Conservation (phyloP, 1,140 invertebrate genomes). For the Linepithema humile region DNA sequence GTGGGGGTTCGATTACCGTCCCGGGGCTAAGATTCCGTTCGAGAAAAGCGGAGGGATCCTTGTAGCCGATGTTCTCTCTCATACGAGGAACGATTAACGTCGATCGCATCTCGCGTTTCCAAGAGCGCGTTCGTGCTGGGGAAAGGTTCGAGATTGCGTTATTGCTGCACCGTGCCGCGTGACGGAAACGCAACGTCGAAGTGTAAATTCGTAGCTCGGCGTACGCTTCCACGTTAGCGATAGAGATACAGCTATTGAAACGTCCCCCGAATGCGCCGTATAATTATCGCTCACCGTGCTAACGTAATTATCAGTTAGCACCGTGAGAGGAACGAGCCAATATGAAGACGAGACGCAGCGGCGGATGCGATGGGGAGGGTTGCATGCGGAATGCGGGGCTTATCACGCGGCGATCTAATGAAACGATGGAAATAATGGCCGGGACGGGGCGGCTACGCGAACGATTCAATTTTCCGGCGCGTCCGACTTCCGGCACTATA, state of each 20-base stretch:
- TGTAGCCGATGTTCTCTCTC: background rate
- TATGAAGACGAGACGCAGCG: background rate
- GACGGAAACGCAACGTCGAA: slow-evolving; percentile 26
- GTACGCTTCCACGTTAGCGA: slow-evolving; percentile 4
- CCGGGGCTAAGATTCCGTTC: slow-evolving; percentile 34
- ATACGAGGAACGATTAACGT: background rate
- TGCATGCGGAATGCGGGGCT: background rate
- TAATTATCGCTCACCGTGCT: slow-evolving; percentile 52
- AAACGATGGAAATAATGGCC: slow-evolving; percentile 38
- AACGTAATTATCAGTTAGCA: slow-evolving; percentile 52
- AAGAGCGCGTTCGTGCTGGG: background rate
- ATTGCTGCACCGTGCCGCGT: slow-evolving; percentile 24
- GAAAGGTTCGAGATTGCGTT: slow-evolving; percentile 46
- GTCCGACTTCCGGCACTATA: slow-evolving; percentile 50
- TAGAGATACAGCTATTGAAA: slow-evolving; percentile 38
- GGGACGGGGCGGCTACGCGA: background rate
- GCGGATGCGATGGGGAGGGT: background rate
- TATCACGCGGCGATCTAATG: slow-evolving; percentile 36
- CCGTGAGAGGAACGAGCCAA: background rate
- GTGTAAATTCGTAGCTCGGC: slow-evolving; percentile 20
- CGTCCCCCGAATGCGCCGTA: slow-evolving; percentile 27
- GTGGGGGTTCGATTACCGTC: slow-evolving; percentile 32
- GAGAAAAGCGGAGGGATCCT: slow-evolving; percentile 40
- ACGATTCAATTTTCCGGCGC: slow-evolving; percentile 63
- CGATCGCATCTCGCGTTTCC: slow-evolving; percentile 17